Percentiles rank a stretch among this genome's conserved stretches.
These are phyloP conservation scores for Gymnopithys bicolor DNA, from an alignment of 2,797 vertebrate genomes.

Conservation along the genomic window DNA sequence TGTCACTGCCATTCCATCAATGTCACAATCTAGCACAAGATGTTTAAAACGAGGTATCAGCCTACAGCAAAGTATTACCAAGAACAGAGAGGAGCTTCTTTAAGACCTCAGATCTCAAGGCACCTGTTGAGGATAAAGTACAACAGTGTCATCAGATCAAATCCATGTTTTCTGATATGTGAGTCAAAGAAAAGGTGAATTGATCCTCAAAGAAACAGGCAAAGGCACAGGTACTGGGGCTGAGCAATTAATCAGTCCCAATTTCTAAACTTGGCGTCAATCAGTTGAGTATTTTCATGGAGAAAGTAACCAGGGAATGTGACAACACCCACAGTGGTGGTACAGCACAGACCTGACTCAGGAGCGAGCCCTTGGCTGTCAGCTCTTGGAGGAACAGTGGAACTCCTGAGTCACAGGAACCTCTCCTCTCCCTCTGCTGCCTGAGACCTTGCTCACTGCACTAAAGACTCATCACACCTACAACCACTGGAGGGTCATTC, in stretches of 20 bases:
- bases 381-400: accelerated
- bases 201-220: neutral
- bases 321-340: neutral
- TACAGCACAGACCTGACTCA: neutral
- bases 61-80: neutral
- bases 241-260: neutral
- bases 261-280: neutral
- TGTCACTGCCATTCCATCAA: accelerated
- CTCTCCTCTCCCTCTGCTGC: neutral
- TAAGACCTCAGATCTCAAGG: neutral
- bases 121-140: neutral
- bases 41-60: neutral
- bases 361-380: neutral
- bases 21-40: neutral
- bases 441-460: neutral
- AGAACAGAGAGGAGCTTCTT: neutral
- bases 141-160: neutral
- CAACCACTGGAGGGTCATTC: neutral
- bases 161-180: neutral
- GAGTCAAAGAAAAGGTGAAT: neutral
- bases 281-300: neutral
- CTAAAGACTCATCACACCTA: neutral
- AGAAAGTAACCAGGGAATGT: neutral
- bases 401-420: neutral
- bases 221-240: neutral